Base-by-base conservation (phyloP, 1,140 invertebrate genomes). In the Drosophila simulans region DNA sequence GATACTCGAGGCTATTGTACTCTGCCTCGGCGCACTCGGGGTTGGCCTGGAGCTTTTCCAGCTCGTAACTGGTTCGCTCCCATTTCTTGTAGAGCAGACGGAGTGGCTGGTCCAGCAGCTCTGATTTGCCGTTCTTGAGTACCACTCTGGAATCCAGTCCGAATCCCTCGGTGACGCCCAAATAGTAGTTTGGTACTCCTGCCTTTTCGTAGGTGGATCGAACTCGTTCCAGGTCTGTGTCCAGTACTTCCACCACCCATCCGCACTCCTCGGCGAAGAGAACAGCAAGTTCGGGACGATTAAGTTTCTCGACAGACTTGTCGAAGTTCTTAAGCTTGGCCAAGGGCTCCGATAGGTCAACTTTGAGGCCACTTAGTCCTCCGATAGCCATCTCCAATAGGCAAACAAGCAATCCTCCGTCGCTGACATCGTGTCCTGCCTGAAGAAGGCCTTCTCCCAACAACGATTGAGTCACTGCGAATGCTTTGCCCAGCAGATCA, bases 401-500 rank as follows among this genome's bases (percentile, higher is more conserved):
- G 88, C 97, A 97, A 0, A 96, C 97, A 34, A 99, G 93, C 4
- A 99, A 92, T 25, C 98, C 98, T 40, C 98, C 98, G 93, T 99
- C 98, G 92, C 98, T 99, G 1, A 99, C 94, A 93, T 99, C 98
- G 92, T 99, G 98, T 2, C 98, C 98, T n/a, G 98, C 94, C 13
- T 96, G 92, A 8, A 99, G 91, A 88, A 95, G 94, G 0, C 93
- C 93, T 48, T 96, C 95, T 93, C 94, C 93, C 13, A 99, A 94
- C 31, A 99, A 92, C 68, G 94, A 93, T 93, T 99, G 98, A 12
- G 96, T 98, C 0, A 95, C 94, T 51, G 94, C 94, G 91, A 99
- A 99, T 4, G 96, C 95, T 63, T 95, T 94, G 52, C 94, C 94
- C 4, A 99, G 93, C 40, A 93, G 75, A 15, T 93, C 77, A 0